Base-by-base conservation (phyloP, 2,888 invertebrate genomes). In the Mimumesa dahlbomi region DNA sequence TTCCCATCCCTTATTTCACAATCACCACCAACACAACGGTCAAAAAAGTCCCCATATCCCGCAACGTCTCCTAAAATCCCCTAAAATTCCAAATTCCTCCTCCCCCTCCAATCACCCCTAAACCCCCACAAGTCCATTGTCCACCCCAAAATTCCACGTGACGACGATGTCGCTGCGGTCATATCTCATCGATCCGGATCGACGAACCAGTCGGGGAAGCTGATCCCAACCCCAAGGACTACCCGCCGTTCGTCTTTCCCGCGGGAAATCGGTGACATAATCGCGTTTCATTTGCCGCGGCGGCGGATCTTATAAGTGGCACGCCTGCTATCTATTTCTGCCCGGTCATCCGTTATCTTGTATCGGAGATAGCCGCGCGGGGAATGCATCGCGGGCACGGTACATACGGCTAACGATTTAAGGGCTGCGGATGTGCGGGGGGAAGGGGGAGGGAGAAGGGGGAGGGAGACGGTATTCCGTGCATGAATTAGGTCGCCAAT, bases 401-500 rank as follows among this genome's bases (percentile, higher is more conserved):
- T 50, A 68, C 56, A 22, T 7, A 66, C 52, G 50, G 53, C n/a
- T 56, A 46, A 69, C 74, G 73, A 76, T 73, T 76, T 76, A 76
- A 77, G 76, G 73, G 62, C 56, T 73, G 63, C 74, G 73, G 73
- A 77, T 77, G 65, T 68, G 52, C 62, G 59, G 67, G 67, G 59
- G n/a, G n/a, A n/a, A n/a, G n/a, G n/a, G n/a, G n/a, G n/a, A n/a
- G n/a, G n/a, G n/a, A n/a, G n/a, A n/a, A n/a, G n/a, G n/a, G n/a
- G n/a, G n/a, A n/a, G n/a, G n/a, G n/a, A n/a, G n/a, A 69, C 59
- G n/a, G 52, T 54, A 59, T 58, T 58, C 65, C 50, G 49, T 43
- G 73, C 57, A 62, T 57, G 77, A 78, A 77, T 77, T 68, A 53
- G 76, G 79, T 77, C 77, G 72, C 71, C 67, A 63, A 67, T 74